These are phyloP conservation scores for Narcine bancroftii DNA, from an alignment of 2,113 vertebrate genomes.

Conservation along the genomic window DNA sequence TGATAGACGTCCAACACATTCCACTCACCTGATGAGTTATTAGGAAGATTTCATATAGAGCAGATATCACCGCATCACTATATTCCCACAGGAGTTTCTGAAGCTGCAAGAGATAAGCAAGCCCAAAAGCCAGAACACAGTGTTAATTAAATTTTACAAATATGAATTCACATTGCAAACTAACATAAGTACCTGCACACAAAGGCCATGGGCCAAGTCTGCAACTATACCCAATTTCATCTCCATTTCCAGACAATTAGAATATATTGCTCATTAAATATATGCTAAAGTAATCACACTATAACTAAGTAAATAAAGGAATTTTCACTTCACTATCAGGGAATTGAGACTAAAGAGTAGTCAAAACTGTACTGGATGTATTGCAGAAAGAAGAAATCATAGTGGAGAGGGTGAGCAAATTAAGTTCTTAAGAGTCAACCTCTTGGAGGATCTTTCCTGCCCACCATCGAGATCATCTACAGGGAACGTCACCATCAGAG, in stretches of 20 bases:
- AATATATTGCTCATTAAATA: neutral
- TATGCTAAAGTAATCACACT: neutral
- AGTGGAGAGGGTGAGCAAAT: too few species aligned
- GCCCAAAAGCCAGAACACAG: neutral
- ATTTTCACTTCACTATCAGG: too few species aligned
- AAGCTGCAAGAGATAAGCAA: neutral
- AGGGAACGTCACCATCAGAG: too few species aligned
- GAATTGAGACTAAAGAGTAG: too few species aligned
- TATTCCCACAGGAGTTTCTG: conserved; percentile 3
- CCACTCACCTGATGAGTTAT: conserved; percentile 9
- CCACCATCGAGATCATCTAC: too few species aligned
- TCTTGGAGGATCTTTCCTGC: too few species aligned
- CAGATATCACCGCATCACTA: neutral
- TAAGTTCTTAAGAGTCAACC: too few species aligned
- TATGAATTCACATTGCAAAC: neutral
- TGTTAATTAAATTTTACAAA: neutral
- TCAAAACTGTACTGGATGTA: too few species aligned
- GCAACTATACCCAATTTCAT: too few species aligned
- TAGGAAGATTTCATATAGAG: conserved; percentile 19
- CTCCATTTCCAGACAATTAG: neutral
- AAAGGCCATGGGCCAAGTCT: neutral
- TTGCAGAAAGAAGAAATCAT: too few species aligned
- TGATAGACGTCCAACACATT: too few species aligned
- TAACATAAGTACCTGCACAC: neutral
- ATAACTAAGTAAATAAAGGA: neutral